Conservation (phyloP, 2,888 invertebrate species). For the Apamea epomidion region DNA sequence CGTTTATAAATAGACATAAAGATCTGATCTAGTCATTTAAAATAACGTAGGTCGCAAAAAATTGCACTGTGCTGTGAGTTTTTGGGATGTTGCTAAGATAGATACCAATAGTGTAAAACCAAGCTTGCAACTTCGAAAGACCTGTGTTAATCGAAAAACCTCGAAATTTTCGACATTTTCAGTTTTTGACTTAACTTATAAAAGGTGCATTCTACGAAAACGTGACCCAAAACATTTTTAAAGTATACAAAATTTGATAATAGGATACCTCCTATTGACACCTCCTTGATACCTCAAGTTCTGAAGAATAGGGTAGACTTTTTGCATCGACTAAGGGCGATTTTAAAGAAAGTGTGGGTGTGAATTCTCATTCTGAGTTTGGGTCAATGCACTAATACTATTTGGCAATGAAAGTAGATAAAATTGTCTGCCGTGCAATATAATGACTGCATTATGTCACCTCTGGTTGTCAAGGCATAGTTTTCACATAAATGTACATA, state of each 20-base stretch:
- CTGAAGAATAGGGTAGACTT: no score
- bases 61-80: not conserved
- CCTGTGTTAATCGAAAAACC: not conserved
- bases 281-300: no score
- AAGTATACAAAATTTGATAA: no score
- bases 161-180: no score
- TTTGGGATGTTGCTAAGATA: not conserved
- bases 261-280: no score
- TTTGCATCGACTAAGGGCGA: not conserved
- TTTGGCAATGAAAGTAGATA: conserved; percentile 16
- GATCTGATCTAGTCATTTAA: not conserved
- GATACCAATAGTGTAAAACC: not conserved
- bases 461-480: not conserved
- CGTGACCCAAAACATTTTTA: no score
- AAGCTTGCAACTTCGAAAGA: not conserved
- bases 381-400: conserved; percentile 11
- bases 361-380: not conserved
- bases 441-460: conserved; percentile 24
- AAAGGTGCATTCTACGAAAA: no score
- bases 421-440: conserved; percentile 13
- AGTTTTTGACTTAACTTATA: no score
- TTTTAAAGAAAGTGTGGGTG: no score
- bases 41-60: not conserved
- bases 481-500: conserved; percentile 11
- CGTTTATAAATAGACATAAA: not conserved